Percentiles rank a stretch among this genome's conserved stretches.
Evolutionary conservation across 2,113 vertebrate genomes (phyloP).

Genomic region (Microcebus lehilahytsara): DNA sequence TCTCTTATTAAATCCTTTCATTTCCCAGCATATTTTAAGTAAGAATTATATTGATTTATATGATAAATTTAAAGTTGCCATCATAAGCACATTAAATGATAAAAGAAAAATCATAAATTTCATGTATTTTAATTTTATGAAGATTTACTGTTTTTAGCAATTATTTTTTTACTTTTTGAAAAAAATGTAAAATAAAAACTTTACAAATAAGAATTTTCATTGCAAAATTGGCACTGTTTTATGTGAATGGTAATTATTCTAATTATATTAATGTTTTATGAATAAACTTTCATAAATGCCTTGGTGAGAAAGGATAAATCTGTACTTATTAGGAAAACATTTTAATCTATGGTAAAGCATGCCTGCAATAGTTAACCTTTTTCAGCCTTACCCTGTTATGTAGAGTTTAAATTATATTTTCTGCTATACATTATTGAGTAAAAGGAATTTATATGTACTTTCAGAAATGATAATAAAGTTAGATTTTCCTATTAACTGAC

Average conservation of each 20-base stretch:
- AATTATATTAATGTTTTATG: constrained; percentile 9
- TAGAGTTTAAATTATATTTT: constrained; percentile 76
- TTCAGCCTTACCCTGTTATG: constrained; percentile 74
- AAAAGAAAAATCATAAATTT: constrained; percentile 20
- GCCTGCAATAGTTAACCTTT: constrained; percentile 77
- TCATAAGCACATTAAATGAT: constrained; percentile 53
- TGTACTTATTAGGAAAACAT: constrained; percentile 80
- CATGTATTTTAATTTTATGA: constrained; percentile 41
- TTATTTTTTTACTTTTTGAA: constrained; percentile 25
- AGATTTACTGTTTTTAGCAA: constrained; percentile 9
- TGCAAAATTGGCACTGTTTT: constrained; percentile 7
- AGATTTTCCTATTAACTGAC: constrained; percentile 92
- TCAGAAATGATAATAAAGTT: constrained; percentile 78
- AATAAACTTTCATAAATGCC: constrained; percentile 75
- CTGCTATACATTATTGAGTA: constrained; percentile 73
- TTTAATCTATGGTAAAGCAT: constrained; percentile 74
- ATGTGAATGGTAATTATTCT: neutral
- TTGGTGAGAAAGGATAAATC: constrained; percentile 79
- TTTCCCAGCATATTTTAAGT: constrained; percentile 48
- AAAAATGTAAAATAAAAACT: constrained; percentile 29
- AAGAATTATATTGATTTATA: constrained; percentile 48
- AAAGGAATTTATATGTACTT: constrained; percentile 80
- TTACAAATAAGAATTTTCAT: neutral
- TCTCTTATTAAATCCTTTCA: constrained; percentile 53
- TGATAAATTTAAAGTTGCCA: constrained; percentile 45